Conservation (phyloP, 2,888 invertebrate genomes). For the Drosophila borborema region DNA sequence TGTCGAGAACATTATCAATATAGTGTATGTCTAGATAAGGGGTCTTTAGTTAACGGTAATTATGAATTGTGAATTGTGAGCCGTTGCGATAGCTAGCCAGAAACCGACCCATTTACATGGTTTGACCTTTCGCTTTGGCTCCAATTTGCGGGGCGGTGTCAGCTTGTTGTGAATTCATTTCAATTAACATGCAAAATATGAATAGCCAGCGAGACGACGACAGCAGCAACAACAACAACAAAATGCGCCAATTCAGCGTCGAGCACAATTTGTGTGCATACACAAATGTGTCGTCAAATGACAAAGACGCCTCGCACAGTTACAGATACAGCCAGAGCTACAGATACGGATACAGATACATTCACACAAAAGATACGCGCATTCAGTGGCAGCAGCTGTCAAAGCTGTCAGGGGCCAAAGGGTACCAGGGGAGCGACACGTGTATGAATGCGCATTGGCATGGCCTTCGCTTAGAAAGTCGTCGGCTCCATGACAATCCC, state of each 20-base stretch:
- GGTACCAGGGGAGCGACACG: conserved; percentile 27
- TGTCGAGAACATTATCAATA: conserved; percentile 25
- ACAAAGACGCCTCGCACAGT: conserved; percentile 46
- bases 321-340: conserved; percentile 25
- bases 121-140: conserved; percentile 60
- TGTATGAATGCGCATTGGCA: conserved; percentile 29
- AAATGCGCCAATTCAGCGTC: conserved; percentile 61
- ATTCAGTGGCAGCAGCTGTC: conserved; percentile 29
- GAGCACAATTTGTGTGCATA: conserved; percentile 30
- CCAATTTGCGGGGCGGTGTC: conserved; percentile 26
- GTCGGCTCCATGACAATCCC: conserved; percentile 10
- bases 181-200: conserved; percentile 72
- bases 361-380: conserved; percentile 29
- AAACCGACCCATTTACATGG: conserved; percentile 68
- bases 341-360: conserved; percentile 22
- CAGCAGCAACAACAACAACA: conserved; percentile 14
- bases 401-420: conserved; percentile 16
- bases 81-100: conserved; percentile 8
- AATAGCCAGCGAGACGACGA: conserved; percentile 32
- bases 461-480: conserved; percentile 34
- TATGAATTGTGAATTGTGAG: conserved; percentile 6
- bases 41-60: conserved; percentile 8
- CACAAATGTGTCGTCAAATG: conserved; percentile 47
- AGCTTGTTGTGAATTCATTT: conserved; percentile 71
- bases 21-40: conserved; percentile 29